Percentiles rank a stretch among this genome's conserved stretches.
phyloP scores from a whole-genome alignment of 2,888 invertebrate species.

The Napeogenes inachia region DNA sequence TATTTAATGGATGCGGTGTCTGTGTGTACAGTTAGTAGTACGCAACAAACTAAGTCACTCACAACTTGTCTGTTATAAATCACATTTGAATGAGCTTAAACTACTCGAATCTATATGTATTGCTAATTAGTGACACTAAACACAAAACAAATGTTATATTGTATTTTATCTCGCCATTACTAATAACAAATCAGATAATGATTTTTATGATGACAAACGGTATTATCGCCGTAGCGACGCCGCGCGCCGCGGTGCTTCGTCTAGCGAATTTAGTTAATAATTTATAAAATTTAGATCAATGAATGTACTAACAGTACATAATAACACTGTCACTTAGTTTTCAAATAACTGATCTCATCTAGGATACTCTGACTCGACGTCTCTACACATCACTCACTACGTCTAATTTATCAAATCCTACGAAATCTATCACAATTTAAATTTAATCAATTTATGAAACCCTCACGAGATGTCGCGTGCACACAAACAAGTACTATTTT shows the following conservation, averaged over 20 bases:
- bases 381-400: background rate
- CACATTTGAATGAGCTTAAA: too few relatives aligned
- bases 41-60: too few relatives aligned
- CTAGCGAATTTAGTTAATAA: conserved; percentile 26
- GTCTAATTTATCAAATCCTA: too few relatives aligned
- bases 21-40: too few relatives aligned
- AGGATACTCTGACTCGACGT: conserved; percentile 31
- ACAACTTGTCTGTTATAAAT: too few relatives aligned
- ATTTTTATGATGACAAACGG: background rate
- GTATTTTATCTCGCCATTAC: too few relatives aligned
- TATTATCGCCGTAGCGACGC: background rate
- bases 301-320: conserved; percentile 31
- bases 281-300: conserved; percentile 20
- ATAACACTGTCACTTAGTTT: conserved; percentile 32
- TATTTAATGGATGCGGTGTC: background rate
- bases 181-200: background rate
- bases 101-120: too few relatives aligned
- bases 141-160: too few relatives aligned
- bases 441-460: background rate
- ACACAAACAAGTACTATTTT: conserved; percentile 16
- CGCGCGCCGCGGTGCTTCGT: conserved; percentile 5
- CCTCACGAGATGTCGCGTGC: conserved; percentile 7
- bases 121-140: too few relatives aligned
- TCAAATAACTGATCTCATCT: conserved; percentile 46
- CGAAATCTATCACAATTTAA: background rate